Evolutionary conservation across 2,113 vertebrate genomes (phyloP), one percentile per base, ranked within the genome.

Genomic region (Setophaga coronata): DNA sequence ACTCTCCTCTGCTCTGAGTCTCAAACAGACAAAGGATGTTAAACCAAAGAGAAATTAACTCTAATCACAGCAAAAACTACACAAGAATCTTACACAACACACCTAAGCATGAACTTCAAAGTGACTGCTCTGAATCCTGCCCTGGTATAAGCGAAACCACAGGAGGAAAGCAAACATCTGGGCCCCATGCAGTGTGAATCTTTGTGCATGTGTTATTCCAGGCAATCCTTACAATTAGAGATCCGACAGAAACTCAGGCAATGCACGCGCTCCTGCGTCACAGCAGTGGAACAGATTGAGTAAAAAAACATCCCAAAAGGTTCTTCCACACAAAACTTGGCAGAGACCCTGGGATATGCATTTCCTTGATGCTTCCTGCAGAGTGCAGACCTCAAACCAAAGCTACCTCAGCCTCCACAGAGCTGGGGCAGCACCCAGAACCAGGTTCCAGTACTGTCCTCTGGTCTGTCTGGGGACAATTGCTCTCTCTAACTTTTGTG

Each of bases 221-320:
- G 56, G 33, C 17, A 69, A 28, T 17, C 50, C 25, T 29, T 6
- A 31, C 14, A 4, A 29, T 24, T 7, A 4, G 25, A 66, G 62
- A 66, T 18, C 34, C 12, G 1, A 18, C 28, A 7, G 5, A 18
- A 80, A 29, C 34, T 28, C n/a, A 6, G 18, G 78, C 50, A 36
- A 47, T 0, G 38, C 61, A 57, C 0, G 0, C 0, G 0, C 15
- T 28, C 4, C 5, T 8, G 47, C 0, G 0, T 15, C 8, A 3
- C 45, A 72, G 34, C 2, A 28, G 43, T 0, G 4, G 10, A 57
- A 76, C 50, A 66, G 29, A 56, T 0, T 5, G 31, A 65, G 62
- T 45, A 13, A 11, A 17, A 3, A 48, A 53, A 51, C 8, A 65
- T 21, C 28, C 38, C n/a, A 19, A 12, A 45, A 65, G 18, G 25